A percentile compares a stretch with the other conserved stretches of the same genome.
Evolutionary conservation across 2,888 invertebrate species (phyloP).

Genomic region (Calameuta pallipes): DNA sequence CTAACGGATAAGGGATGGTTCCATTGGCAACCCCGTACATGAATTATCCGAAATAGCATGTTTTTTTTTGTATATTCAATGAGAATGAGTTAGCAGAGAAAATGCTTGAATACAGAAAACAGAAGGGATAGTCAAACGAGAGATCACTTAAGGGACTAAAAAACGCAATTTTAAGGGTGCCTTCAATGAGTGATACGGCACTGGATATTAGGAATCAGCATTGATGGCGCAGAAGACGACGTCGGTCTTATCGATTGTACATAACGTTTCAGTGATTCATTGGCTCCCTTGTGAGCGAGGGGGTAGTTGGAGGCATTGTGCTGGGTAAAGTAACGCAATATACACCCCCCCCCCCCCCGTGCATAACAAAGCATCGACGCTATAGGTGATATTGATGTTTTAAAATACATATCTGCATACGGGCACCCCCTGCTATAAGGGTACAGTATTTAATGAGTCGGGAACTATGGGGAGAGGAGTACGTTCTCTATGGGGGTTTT

Average conservation of each 20-base stretch:
- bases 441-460: slow-evolving; percentile 61
- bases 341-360: slow-evolving; percentile 35
- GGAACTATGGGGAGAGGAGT: slow-evolving; percentile 37
- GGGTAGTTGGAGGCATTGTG: slow-evolving; percentile 48
- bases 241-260: slow-evolving; percentile 44
- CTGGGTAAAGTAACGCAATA: slow-evolving; percentile 57
- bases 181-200: neutral
- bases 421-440: slow-evolving; percentile 47
- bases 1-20: neutral
- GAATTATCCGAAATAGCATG: neutral
- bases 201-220: neutral
- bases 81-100: neutral
- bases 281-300: slow-evolving; percentile 19
- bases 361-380: slow-evolving; percentile 53
- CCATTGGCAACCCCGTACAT: neutral
- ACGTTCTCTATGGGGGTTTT: slow-evolving; percentile 38
- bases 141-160: neutral
- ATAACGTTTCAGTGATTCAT: slow-evolving; percentile 55
- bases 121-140: slow-evolving; percentile 17
- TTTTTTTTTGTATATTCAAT: neutral
- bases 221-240: slow-evolving; percentile 11
- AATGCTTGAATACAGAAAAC: neutral
- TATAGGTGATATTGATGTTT: slow-evolving; percentile 60
- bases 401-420: slow-evolving; percentile 60
- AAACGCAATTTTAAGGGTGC: neutral